Base-by-base conservation (phyloP, 1,140 invertebrate species). In the Andricus grossulariae region DNA sequence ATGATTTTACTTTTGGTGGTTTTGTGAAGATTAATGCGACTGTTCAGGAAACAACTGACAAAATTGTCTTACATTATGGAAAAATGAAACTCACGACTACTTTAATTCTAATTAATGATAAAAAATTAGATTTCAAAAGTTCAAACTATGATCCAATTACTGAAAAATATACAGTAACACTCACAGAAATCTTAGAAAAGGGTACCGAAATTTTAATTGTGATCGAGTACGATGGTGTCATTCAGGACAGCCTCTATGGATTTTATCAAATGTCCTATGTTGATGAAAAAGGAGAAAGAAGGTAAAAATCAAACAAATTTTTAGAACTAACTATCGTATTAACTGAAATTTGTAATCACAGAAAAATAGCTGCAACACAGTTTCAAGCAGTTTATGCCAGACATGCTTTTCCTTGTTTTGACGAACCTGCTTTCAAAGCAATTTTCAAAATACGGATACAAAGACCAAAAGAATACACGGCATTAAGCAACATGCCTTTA, bases 331-430 rank as follows among this genome's bases (percentile, higher is more conserved):
- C 25, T 25, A 25, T 25, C 25, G 1, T 2, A 25, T 25, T 25
- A 39, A 51, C n/a, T 19, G 75, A 73, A 80, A 79, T 84, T 15
- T 81, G 88, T 86, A 60, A 15, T 60, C 13, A 21, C 78, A 97
- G 96, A 88, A 97, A 95, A 93, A 84, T 98, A 19, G 95, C 95
- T 1, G 92, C 95, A 0, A 98, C 97, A 0, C 97, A 99, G 87
- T 98, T 99, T 84, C 95, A 99, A 87, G 93, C 97, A 0, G 96
- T 94, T 0, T 94, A 96, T 80, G 98, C 98, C 0, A 93, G 98
- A 73, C 93, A 95, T 73, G 97, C 96, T 2, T 99, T 99, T 88
- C 98, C 98, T 0, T 99, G 98, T 90, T 98, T 99, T 87, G 98
- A 99, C 88, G 98, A 99, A 86, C 98, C 98, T 0, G 93, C 92